These are phyloP conservation scores for Paraescarpia echinospica DNA, from an alignment of 1,140 invertebrate species.

Conservation along the genomic window DNA sequence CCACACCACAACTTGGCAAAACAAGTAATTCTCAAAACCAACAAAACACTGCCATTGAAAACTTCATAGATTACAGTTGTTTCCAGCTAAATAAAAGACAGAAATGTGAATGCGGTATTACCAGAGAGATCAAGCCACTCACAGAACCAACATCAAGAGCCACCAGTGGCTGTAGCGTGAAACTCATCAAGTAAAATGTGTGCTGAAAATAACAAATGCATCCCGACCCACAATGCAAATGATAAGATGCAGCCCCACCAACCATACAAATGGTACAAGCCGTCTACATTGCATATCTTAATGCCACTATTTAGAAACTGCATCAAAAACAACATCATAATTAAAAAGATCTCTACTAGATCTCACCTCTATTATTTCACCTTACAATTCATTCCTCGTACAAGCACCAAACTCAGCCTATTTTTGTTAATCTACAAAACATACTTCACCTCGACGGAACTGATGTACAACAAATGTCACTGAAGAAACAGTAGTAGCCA, in stretches of 20 bases:
- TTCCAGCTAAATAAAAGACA: not conserved
- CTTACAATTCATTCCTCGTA: too few relatives aligned
- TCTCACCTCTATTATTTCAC: too few relatives aligned
- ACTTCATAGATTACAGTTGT: not conserved
- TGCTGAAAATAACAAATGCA: not conserved
- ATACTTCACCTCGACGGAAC: not conserved
- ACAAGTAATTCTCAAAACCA: not conserved
- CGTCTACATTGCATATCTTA: too few relatives aligned
- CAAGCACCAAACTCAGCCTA: not conserved
- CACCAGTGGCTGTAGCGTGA: not conserved
- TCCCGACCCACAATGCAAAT: too few relatives aligned
- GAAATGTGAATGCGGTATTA: not conserved
- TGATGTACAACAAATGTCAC: too few relatives aligned
- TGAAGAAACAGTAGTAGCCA: slow-evolving; percentile 5
- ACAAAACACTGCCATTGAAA: not conserved
- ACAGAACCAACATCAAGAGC: not conserved
- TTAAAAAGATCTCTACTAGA: too few relatives aligned
- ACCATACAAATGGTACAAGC: too few relatives aligned
- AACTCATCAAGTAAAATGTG: not conserved
- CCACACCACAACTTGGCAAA: not conserved
- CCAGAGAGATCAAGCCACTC: not conserved
- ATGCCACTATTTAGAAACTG: too few relatives aligned
- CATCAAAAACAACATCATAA: too few relatives aligned
- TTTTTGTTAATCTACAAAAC: not conserved
- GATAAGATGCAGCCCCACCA: too few relatives aligned